Evolutionary conservation across 2,797 vertebrate species (phyloP).

Genomic region (Diplodus sargus): DNA sequence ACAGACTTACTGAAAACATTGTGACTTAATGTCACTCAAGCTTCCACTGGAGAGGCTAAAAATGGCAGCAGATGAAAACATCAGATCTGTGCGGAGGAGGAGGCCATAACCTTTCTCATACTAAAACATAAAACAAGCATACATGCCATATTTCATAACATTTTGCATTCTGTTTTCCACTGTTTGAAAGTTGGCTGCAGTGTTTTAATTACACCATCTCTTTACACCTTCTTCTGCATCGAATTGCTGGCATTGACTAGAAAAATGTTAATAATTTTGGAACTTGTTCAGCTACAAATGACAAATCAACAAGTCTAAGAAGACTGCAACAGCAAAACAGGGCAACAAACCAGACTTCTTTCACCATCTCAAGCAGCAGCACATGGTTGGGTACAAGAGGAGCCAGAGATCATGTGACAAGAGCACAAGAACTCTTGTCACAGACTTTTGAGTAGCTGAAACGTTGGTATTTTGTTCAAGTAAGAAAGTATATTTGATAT

Average conservation of each 20-base stretch:
- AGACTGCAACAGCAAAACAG: background rate
- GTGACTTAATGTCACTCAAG: background rate
- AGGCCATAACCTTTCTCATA: background rate
- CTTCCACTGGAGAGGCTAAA: background rate
- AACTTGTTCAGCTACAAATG: background rate
- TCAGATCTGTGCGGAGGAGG: background rate
- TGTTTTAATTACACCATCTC: background rate
- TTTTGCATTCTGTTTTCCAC: background rate
- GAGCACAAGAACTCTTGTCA: constrained; percentile 2
- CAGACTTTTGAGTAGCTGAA: background rate
- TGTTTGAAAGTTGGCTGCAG: background rate
- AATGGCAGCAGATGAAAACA: background rate
- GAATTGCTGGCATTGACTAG: background rate
- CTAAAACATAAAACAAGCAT: no score
- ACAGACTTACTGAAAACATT: background rate
- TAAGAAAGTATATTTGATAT: background rate
- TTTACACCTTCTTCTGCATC: background rate
- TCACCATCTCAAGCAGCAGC: constrained; percentile 34
- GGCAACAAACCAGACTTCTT: constrained; percentile 3
- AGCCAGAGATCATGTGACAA: constrained; percentile 50
- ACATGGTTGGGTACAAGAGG: constrained; percentile 30
- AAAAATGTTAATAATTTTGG: background rate
- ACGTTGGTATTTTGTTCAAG: background rate
- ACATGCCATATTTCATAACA: no score
- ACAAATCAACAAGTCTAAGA: background rate